Conservation (phyloP, 1,140 invertebrate species). For the Aphidius ervi region DNA sequence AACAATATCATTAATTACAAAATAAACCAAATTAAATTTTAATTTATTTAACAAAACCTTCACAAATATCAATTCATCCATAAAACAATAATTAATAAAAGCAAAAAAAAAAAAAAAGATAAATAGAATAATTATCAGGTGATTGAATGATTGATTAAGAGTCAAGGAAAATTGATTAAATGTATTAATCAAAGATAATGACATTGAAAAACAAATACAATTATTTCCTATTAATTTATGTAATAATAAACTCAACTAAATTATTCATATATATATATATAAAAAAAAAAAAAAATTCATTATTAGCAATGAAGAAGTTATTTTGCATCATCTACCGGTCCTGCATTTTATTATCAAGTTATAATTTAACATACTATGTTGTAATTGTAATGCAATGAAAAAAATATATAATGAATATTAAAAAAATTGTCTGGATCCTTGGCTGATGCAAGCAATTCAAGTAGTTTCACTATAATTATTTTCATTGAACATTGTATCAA, state of each 20-base stretch:
- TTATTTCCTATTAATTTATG: background rate
- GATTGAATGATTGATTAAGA: too few relatives aligned
- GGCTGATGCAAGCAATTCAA: slow-evolving; percentile 49
- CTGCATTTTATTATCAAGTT: slow-evolving; percentile 15
- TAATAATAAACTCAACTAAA: background rate
- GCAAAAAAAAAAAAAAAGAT: too few relatives aligned
- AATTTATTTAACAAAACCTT: too few relatives aligned
- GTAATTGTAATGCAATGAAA: slow-evolving; percentile 32
- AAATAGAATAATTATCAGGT: too few relatives aligned
- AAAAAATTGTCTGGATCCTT: slow-evolving; percentile 36
- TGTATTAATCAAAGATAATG: too few relatives aligned
- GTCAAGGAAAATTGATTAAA: too few relatives aligned
- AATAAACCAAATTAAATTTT: too few relatives aligned
- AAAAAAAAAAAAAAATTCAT: slow-evolving; percentile 13
- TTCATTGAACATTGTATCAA: too few relatives aligned
- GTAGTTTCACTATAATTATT: slow-evolving; percentile 41
- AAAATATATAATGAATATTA: too few relatives aligned
- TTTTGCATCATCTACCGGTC: slow-evolving; percentile 52
- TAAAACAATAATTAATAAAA: too few relatives aligned
- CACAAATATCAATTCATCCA: too few relatives aligned
- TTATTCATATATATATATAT: slow-evolving; percentile 12
- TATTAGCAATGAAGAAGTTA: slow-evolving; percentile 37
- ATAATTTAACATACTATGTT: background rate
- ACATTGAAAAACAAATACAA: background rate
- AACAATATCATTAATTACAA: too few relatives aligned